Evolutionary conservation across 2,113 vertebrate genomes (phyloP), one percentile per base, ranked within the genome.

Genomic region (Corvus hawaiiensis): DNA sequence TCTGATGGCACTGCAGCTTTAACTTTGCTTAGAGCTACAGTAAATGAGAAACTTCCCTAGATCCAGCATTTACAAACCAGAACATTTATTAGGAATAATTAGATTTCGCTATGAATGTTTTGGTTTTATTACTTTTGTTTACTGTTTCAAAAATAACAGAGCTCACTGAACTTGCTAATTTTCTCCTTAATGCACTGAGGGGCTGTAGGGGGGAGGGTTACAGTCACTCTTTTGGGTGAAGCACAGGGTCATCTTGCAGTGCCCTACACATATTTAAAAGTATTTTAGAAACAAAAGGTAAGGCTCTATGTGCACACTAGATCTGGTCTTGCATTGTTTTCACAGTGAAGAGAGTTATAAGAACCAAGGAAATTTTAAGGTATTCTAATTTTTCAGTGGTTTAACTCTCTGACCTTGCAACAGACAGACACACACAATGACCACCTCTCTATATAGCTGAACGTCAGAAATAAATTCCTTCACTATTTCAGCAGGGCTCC

Each of bases 121-220:
- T 30, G 16, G n/a, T 91, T 67, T 63, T 81, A 2, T 30, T 67
- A 5, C 49, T 95, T 72, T 64, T 43, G 14, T 56, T 78, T 74
- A 13, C 55, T 13, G 3, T 77, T 83, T 72, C 41, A 91, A 93
- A 91, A 82, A 84, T 49, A 74, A 19, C 21, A 82, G 71, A 85
- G 44, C 83, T 94, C 63, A 33, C 55, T 95, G 90, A 96, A 95
- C 83, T 72, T 97, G 92, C 72, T 92, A 30, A 66, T 95, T 97
- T 97, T 95, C 69, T 97, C 89, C 83, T 84, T 87, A 84, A 82
- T 91, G 87, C 37, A 26, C 62, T 85, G 80, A 95, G 80, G 43
- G 89, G 63, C 92, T 97, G 84, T 8, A 16, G 92, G 84, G 79
- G 95, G 48, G 85, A 95, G 87, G 95, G 96, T 96, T 96, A 93